These are phyloP conservation scores for Fulica atra DNA, from an alignment of 2,113 vertebrate genomes.

Conservation along the genomic window DNA sequence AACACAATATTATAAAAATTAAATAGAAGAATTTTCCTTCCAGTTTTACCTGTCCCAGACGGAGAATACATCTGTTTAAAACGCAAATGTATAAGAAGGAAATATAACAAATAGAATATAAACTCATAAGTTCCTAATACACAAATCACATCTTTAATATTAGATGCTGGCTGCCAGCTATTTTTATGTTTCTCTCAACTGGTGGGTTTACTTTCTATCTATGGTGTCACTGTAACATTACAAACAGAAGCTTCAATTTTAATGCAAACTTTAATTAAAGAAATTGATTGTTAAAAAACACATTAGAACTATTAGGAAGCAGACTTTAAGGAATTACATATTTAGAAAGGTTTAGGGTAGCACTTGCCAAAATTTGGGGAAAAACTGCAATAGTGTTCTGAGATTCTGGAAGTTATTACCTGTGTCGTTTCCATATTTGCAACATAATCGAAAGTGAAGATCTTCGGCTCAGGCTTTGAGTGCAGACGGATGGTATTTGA, in stretches of 20 bases:
- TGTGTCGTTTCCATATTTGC: constrained; percentile 91
- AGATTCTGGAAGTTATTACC: constrained; percentile 71
- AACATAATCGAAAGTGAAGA: constrained; percentile 92
- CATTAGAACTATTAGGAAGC: neutral
- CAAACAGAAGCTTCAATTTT: neutral
- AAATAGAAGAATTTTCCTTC: neutral
- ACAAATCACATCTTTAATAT: neutral
- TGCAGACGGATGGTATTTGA: constrained; percentile 86
- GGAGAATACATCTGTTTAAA: neutral
- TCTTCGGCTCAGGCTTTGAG: constrained; percentile 91
- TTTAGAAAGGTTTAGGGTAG: neutral
- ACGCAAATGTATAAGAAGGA: neutral
- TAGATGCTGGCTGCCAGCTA: neutral
- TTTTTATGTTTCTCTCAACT: neutral
- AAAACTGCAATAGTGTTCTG: neutral
- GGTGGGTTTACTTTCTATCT: neutral
- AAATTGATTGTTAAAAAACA: neutral
- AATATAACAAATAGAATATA: neutral
- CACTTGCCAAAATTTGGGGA: neutral
- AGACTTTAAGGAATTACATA: neutral
- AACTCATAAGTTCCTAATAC: neutral
- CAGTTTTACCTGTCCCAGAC: neutral
- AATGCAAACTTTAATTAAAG: neutral
- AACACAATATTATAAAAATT: neutral
- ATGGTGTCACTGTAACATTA: neutral